A percentile compares a stretch with the other conserved stretches of the same genome.
phyloP scores from a whole-genome alignment of 1,140 invertebrate genomes.

The Cydia splendana region DNA sequence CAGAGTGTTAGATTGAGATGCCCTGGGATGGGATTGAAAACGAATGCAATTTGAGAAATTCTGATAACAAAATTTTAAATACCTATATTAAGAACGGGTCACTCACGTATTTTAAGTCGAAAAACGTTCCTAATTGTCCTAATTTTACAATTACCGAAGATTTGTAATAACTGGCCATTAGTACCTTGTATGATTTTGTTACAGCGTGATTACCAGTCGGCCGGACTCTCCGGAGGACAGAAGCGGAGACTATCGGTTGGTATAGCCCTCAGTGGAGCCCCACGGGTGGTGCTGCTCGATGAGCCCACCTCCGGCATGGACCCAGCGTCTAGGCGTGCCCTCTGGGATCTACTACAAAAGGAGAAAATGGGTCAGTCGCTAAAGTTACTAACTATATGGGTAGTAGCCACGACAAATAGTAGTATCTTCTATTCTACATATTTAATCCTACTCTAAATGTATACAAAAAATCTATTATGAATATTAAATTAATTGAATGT shows the following conservation, averaged over 20 bases:
- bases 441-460: too few relatives aligned
- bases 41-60: not conserved
- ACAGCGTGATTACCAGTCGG: constrained; percentile 78
- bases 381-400: not conserved
- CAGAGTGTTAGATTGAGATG: not conserved
- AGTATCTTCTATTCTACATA: too few relatives aligned
- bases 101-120: too few relatives aligned
- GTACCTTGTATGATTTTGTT: constrained; percentile 18
- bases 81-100: too few relatives aligned
- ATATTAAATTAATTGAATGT: constrained; percentile 15
- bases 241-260: constrained; percentile 79
- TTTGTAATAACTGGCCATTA: too few relatives aligned
- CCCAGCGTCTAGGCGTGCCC: constrained; percentile 92
- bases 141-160: too few relatives aligned
- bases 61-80: too few relatives aligned
- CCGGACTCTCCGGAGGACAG: constrained; percentile 80
- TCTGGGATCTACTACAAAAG: constrained; percentile 91
- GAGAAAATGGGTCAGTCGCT: constrained; percentile 70
- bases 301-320: constrained; percentile 99
- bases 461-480: not conserved
- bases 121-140: too few relatives aligned
- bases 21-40: not conserved
- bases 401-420: too few relatives aligned
- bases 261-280: constrained; percentile 79
- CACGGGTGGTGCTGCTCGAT: constrained; percentile 87